Percentiles rank a stretch among this genome's conserved stretches.
These are phyloP conservation scores for Crossocerus cetratus DNA, from an alignment of 2,888 invertebrate species.

Conservation along the genomic window DNA sequence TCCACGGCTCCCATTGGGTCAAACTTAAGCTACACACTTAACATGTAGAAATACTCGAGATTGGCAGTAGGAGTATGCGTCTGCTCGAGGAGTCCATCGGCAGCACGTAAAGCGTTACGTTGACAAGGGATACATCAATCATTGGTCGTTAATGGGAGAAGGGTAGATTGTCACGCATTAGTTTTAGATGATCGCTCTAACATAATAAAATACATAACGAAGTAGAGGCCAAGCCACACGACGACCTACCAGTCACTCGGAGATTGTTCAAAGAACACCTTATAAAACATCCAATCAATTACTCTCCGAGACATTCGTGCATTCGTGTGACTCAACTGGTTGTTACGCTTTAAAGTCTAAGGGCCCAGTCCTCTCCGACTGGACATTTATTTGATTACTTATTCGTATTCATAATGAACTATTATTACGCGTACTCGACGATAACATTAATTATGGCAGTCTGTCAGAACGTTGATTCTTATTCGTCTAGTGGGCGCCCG, in stretches of 20 bases:
- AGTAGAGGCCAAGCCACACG: slow-evolving; percentile 14
- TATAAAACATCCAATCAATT: too few relatives aligned
- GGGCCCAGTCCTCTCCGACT: background rate
- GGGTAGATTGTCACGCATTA: slow-evolving; percentile 32
- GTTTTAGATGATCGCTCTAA: slow-evolving; percentile 22
- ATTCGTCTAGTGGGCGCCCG: slow-evolving; percentile 34
- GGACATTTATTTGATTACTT: background rate
- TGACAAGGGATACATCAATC: slow-evolving; percentile 11
- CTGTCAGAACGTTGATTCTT: slow-evolving; percentile 47
- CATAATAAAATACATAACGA: slow-evolving; percentile 16
- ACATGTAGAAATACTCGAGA: slow-evolving; percentile 43
- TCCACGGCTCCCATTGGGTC: slow-evolving; percentile 14
- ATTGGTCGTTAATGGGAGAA: slow-evolving; percentile 7
- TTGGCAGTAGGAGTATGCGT: slow-evolving; percentile 37
- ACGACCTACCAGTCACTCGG: background rate
- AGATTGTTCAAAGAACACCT: too few relatives aligned
- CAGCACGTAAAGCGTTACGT: slow-evolving; percentile 10
- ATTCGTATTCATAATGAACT: slow-evolving; percentile 16
- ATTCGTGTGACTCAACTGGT: too few relatives aligned
- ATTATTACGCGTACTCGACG: slow-evolving; percentile 29
- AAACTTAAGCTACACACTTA: slow-evolving; percentile 20
- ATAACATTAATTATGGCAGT: slow-evolving; percentile 62
- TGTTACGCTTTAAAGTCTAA: slow-evolving; percentile 3
- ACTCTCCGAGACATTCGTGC: too few relatives aligned
- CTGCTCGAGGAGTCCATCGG: slow-evolving; percentile 10